Evolutionary conservation across 2,113 vertebrate genomes (phyloP).

Genomic region (Misgurnus mizolepis): DNA sequence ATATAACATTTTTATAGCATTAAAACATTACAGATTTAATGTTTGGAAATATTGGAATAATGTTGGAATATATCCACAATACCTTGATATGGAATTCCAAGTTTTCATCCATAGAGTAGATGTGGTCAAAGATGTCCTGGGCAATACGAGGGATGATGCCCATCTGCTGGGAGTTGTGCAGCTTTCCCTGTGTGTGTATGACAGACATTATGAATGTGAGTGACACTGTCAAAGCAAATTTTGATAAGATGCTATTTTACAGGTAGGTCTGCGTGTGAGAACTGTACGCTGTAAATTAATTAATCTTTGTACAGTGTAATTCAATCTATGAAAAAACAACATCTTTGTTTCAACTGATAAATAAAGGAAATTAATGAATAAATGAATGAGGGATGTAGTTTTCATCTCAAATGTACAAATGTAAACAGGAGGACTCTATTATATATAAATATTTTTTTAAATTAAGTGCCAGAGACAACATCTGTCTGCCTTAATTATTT

Average conservation of each 20-base stretch:
- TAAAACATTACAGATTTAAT: too few species aligned
- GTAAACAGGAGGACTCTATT: neutral
- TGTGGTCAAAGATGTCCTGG: conserved; percentile 95
- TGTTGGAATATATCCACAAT: conserved; percentile 3
- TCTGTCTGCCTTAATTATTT: conserved; percentile 24
- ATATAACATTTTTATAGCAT: too few species aligned
- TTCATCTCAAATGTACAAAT: neutral
- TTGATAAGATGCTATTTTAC: neutral
- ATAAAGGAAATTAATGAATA: too few species aligned
- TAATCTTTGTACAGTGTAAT: too few species aligned
- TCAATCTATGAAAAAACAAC: too few species aligned
- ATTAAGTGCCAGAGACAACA: neutral
- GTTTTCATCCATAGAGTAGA: conserved; percentile 98
- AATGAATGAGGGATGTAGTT: too few species aligned
- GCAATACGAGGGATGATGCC: conserved; percentile 95
- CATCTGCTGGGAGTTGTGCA: conserved; percentile 87
- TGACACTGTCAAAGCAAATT: neutral
- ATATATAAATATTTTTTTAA: neutral
- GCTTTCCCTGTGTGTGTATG: conserved; percentile 79
- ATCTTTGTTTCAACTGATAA: too few species aligned
- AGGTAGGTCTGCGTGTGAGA: too few species aligned
- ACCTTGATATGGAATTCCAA: conserved; percentile 99
- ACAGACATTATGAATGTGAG: neutral
- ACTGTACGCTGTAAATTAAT: too few species aligned
- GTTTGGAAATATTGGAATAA: neutral